Base-by-base conservation (phyloP, 1,140 invertebrate genomes). In the Telenomus remus region DNA sequence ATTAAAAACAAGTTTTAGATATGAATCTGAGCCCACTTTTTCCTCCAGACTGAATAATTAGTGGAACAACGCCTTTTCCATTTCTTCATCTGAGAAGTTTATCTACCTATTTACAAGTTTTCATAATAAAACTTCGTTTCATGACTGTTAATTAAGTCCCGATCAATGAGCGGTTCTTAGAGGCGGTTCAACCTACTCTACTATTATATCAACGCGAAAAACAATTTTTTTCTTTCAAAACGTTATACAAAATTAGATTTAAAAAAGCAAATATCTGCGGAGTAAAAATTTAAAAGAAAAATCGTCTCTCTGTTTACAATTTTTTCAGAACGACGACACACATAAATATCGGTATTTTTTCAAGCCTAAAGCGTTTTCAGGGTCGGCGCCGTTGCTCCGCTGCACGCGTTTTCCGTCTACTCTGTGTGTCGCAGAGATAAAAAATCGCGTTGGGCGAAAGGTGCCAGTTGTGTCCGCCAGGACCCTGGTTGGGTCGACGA, bases 281-380 rank as follows among this genome's bases (percentile, higher is more conserved):
- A n/a, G n/a, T n/a, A n/a, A n/a, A n/a, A n/a, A n/a, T n/a, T n/a
- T n/a, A n/a, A n/a, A n/a, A n/a, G n/a, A n/a, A 27, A 3, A 27
- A 27, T 1, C 19, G 19, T 6, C 6, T 27, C 19, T 27, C 19
- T 27, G 1, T 6, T 27, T n/a, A n/a, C n/a, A n/a, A n/a, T 1
- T 50, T 72, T 44, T 43, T 49, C 63, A 53, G 12, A 47, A 1
- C 12, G 14, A 48, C 68, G 74, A 77, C 59, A 68, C 78, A 79
- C n/a, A 39, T 79, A 79, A 79, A 79, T 76, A 77, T 79, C 64
- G 60, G 66, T 69, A 76, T 79, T 79, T 27, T 27, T 79, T 70
- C 69, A 63, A 60, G 69, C 73, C n/a, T 79, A 79, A 76, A 79
- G 65, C 57, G 71, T 50, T 57, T 73, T 74, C 74, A 77, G 70